Evolutionary conservation across 1,140 invertebrate genomes (phyloP).

Genomic region (Thaumatotibia leucotreta): DNA sequence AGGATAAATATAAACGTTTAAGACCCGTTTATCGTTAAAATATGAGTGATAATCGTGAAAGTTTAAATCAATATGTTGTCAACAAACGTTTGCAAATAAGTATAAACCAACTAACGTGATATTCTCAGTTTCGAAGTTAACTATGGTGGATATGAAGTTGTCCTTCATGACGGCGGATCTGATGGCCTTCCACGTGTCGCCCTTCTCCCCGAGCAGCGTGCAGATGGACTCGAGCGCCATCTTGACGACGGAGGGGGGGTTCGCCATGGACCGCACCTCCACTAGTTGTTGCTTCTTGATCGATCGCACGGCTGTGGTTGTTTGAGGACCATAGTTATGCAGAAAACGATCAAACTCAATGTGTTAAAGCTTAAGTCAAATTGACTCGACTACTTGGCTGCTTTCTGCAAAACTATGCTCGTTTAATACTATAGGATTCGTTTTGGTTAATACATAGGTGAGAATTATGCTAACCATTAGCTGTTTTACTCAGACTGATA

Average conservation of each 20-base stretch:
- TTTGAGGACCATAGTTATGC: too few relatives aligned
- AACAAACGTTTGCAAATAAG: background rate
- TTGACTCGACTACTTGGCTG: too few relatives aligned
- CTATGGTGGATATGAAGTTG: conserved; percentile 98
- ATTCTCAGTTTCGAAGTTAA: conserved; percentile 97
- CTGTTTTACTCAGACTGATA: too few relatives aligned
- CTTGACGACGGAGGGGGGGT: conserved; percentile 95
- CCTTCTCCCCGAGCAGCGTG: conserved; percentile 92
- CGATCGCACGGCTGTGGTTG: conserved; percentile 92
- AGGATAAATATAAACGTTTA: too few relatives aligned
- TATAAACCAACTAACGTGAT: conserved; percentile 84
- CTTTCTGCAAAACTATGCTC: too few relatives aligned
- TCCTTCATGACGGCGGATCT: conserved; percentile 96
- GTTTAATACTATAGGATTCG: too few relatives aligned
- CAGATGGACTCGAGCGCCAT: conserved; percentile 97
- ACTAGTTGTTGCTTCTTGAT: conserved; percentile 98
- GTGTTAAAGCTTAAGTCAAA: too few relatives aligned
- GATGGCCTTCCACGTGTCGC: conserved; percentile 96
- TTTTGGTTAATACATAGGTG: too few relatives aligned
- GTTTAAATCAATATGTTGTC: background rate
- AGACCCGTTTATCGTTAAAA: too few relatives aligned
- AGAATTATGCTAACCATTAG: too few relatives aligned
- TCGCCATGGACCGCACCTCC: conserved; percentile 95
- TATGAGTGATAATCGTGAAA: too few relatives aligned
- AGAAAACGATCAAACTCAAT: too few relatives aligned